These are phyloP conservation scores for Ceratina australensis DNA, from an alignment of 1,140 invertebrate genomes.

Conservation along the genomic window DNA sequence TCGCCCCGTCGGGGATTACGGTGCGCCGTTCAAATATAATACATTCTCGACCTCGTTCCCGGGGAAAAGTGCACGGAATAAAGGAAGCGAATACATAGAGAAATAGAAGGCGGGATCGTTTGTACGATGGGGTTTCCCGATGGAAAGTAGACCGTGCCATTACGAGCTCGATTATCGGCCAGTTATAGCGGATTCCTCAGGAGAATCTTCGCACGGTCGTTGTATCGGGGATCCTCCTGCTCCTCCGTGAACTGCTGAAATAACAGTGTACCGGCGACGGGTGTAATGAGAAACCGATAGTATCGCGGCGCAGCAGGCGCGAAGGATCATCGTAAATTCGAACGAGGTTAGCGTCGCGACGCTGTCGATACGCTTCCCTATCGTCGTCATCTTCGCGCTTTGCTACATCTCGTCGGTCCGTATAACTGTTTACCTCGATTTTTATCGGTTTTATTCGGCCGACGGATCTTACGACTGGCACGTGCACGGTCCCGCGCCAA, in stretches of 20 bases:
- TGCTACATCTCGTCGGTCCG: slow-evolving; percentile 8
- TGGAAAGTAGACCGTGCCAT: slow-evolving; percentile 43
- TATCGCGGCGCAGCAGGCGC: slow-evolving; percentile 48
- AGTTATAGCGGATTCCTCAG: slow-evolving; percentile 62
- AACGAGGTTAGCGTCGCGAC: slow-evolving; percentile 20
- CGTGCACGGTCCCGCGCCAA: slow-evolving; percentile 21
- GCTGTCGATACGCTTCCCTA: slow-evolving; percentile 41
- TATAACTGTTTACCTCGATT: slow-evolving; percentile 51
- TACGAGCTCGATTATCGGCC: slow-evolving; percentile 64
- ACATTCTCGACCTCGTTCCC: slow-evolving; percentile 42
- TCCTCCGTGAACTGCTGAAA: slow-evolving; percentile 52
- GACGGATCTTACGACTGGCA: slow-evolving; percentile 41
- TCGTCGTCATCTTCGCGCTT: slow-evolving; percentile 53
- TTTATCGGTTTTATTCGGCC: slow-evolving; percentile 55
- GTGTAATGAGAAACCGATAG: slow-evolving; percentile 70
- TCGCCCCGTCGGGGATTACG: slow-evolving; percentile 59
- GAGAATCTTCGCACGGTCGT: slow-evolving; percentile 20
- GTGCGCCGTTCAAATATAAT: slow-evolving; percentile 41
- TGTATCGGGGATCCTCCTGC: background rate
- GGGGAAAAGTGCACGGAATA: slow-evolving; percentile 14
- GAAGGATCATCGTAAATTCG: slow-evolving; percentile 55
- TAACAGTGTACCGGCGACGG: slow-evolving; percentile 60
- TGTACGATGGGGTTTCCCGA: slow-evolving; percentile 49
- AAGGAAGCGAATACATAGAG: slow-evolving; percentile 51
- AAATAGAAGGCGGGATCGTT: slow-evolving; percentile 59